Base-by-base conservation (phyloP, 1,140 invertebrate genomes). In the Phymastichus coffea region DNA sequence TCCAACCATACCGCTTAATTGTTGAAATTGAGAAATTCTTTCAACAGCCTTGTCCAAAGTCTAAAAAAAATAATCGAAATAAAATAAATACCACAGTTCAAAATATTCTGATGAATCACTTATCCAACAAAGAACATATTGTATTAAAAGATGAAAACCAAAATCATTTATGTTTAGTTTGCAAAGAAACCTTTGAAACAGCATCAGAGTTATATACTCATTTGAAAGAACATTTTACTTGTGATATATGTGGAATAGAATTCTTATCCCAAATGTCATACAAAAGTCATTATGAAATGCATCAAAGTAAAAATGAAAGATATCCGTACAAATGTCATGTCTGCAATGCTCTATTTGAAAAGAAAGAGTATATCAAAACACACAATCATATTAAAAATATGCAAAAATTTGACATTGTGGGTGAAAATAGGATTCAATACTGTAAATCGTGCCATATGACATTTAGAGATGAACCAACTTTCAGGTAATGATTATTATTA, bases 1-100 rank as follows among this genome's bases (percentile, higher is more conserved):
- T n/a, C 15, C 17, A 52, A 12, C 26, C 63, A 14, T 79, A 75
- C 57, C 66, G 73, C 15, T 58, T 79, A 30, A 71, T 67, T 0
- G 73, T 78, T 63, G 68, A 75, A 15, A 76, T 79, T 23, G 74
- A 76, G 19, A 79, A 78, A 64, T 66, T 76, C 30, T 53, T 66
- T 26, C 30, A 65, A 14, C 69, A 63, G 35, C 69, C 74, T 20
- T 65, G 65, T 38, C 72, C 70, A 10, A 70, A 64, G 28, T 70
- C 69, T 9, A 60, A 44, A 60, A 54, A 69, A 64, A 30, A 38
- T 44, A 15, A 14, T 64, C 0, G 33, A 41, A 30, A 26, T 12
- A 61, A 61, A 37, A 33, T 15, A 14, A 41, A 25, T 22, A 62
- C 64, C 10, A 68, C 38, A 15, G 67, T 57, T n/a, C 70, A 53